Conservation (phyloP, 2,888 invertebrate species). For the Drosophila mercatorum region DNA sequence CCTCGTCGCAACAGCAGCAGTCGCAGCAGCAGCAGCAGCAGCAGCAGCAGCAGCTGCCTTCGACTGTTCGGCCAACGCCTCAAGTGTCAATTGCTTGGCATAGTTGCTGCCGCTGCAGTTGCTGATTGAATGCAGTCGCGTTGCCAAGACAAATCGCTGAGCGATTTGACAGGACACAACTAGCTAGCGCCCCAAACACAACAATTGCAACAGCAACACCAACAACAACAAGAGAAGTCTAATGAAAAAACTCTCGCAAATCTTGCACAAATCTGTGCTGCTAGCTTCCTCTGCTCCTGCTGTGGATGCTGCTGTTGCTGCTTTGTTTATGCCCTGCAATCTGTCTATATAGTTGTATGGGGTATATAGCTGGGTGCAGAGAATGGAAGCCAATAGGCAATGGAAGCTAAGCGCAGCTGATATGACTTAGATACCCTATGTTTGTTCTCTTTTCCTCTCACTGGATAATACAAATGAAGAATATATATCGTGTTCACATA, state of each 20-base stretch:
- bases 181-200: slow-evolving; percentile 36
- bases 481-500: no score
- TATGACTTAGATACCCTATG: no score
- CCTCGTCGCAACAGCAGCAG: slow-evolving; percentile 41
- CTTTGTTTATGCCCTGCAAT: slow-evolving; percentile 18
- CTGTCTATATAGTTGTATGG: not conserved
- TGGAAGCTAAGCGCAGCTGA: not conserved
- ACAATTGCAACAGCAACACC: slow-evolving; percentile 16
- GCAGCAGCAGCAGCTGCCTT: slow-evolving; percentile 21
- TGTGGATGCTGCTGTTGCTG: not conserved
- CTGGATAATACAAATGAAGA: no score
- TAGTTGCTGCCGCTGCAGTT: slow-evolving; percentile 16
- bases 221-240: slow-evolving; percentile 13
- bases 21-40: slow-evolving; percentile 14
- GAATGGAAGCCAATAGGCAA: not conserved
- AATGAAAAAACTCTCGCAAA: slow-evolving; percentile 41
- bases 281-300: slow-evolving; percentile 15
- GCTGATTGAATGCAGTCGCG: slow-evolving; percentile 64
- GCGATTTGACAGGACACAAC: slow-evolving; percentile 68
- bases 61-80: slow-evolving; percentile 53
- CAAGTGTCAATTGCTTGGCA: slow-evolving; percentile 57
- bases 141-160: slow-evolving; percentile 73
- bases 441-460: no score
- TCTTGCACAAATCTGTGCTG: slow-evolving; percentile 40
- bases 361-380: not conserved